Percentiles rank a stretch among this genome's conserved stretches.
Evolutionary conservation across 2,888 invertebrate genomes (phyloP).

Genomic region (Microctonus hyperodae): DNA sequence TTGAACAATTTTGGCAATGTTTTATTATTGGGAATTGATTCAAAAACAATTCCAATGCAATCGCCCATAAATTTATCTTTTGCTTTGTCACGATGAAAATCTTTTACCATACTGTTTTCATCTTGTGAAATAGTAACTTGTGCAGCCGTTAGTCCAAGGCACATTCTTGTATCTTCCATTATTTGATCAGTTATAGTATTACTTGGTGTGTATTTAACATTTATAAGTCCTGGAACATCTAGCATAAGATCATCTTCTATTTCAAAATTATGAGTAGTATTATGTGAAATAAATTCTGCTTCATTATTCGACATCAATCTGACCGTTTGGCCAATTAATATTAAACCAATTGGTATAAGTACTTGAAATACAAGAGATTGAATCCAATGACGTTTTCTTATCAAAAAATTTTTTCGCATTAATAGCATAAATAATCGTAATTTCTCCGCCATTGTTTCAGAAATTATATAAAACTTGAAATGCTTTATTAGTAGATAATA

Average conservation of each 20-base stretch:
- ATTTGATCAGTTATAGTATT: slow-evolving; percentile 45
- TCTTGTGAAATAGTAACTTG: slow-evolving; percentile 42
- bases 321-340: slow-evolving; percentile 49
- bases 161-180: slow-evolving; percentile 46
- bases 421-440: slow-evolving; percentile 49
- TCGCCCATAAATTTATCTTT: slow-evolving; percentile 14
- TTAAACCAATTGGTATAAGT: slow-evolving; percentile 50
- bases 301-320: slow-evolving; percentile 46
- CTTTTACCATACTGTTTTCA: slow-evolving; percentile 51
- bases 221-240: slow-evolving; percentile 24
- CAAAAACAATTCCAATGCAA: slow-evolving; percentile 52
- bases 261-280: slow-evolving; percentile 44
- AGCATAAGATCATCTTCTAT: slow-evolving; percentile 20
- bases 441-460: slow-evolving; percentile 32
- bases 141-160: slow-evolving; percentile 46
- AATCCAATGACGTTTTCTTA: slow-evolving; percentile 56
- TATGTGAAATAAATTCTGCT: slow-evolving; percentile 40
- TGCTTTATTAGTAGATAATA: neutral
- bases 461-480: neutral
- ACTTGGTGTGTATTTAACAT: slow-evolving; percentile 51
- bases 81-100: slow-evolving; percentile 43
- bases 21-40: slow-evolving; percentile 34
- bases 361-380: slow-evolving; percentile 51
- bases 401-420: slow-evolving; percentile 55
- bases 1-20: slow-evolving; percentile 44